These are phyloP conservation scores for Oncorhynchus tshawytscha DNA, from an alignment of 2,113 vertebrate genomes.

Conservation along the genomic window DNA sequence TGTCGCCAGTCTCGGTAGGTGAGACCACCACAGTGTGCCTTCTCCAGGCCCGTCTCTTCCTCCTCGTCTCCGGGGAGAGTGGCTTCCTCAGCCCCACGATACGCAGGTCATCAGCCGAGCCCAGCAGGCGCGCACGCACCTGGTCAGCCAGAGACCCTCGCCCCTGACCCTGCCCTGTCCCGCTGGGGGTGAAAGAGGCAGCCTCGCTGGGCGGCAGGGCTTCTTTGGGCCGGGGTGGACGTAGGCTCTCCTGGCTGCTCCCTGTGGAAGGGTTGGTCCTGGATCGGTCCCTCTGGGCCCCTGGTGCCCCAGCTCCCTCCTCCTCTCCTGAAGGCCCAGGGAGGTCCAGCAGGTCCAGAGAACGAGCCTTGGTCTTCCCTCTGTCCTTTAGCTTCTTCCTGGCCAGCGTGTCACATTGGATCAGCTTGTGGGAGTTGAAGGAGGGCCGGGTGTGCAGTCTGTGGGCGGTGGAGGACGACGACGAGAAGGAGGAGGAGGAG, in stretches of 20 bases:
- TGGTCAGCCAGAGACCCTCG: conserved; percentile 77
- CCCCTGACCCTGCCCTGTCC: neutral
- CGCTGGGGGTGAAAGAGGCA: conserved; percentile 52
- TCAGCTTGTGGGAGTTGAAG: conserved; percentile 90
- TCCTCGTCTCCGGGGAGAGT: conserved; percentile 83
- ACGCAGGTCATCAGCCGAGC: conserved; percentile 83
- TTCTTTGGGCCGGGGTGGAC: conserved; percentile 15
- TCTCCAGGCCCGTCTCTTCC: conserved; percentile 88
- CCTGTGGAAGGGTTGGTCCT: conserved; percentile 67
- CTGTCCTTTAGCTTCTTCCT: conserved; percentile 78
- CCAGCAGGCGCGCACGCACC: conserved; percentile 78
- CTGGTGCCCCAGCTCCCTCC: conserved; percentile 18
- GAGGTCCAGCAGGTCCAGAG: conserved; percentile 61
- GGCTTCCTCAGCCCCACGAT: conserved; percentile 80
- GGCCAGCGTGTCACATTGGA: conserved; percentile 89
- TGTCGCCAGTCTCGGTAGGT: conserved; percentile 54
- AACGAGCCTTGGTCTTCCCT: conserved; percentile 70
- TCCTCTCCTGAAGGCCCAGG: conserved; percentile 1
- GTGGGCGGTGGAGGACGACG: conserved; percentile 69
- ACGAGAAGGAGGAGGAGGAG: conserved; percentile 70
- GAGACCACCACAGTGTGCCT: conserved; percentile 89
- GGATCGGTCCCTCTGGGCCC: conserved; percentile 20
- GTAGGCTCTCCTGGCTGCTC: conserved; percentile 69
- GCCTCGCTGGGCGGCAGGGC: conserved; percentile 45
- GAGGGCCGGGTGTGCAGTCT: conserved; percentile 70